Evolutionary conservation across 2,797 vertebrate species (phyloP), one percentile per base, ranked within the genome.

Genomic region (Tragopan temminckii): DNA sequence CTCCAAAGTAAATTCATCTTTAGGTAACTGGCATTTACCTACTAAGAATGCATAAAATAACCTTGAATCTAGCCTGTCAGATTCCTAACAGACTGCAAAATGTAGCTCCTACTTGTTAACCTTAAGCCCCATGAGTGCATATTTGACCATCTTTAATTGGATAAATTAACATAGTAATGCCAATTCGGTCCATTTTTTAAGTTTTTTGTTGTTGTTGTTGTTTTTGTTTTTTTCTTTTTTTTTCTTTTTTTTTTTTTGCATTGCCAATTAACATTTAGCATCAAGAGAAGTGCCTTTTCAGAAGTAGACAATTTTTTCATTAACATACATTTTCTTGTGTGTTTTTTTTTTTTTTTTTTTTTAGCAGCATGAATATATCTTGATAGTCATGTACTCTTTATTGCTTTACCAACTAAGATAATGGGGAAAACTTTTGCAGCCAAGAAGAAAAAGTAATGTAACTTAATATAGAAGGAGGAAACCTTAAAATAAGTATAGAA

Each of bases 111-210:
- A 70, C 20, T 24, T 88, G 27, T 52, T 88, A 78, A 90, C n/a
- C 45, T 8, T 35, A 46, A 58, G 35, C 10, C n/a, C 38, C 8
- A 0, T 45, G 52, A 83, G 46, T 80, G 10, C 10, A 72, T 63
- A 80, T 81, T 81, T 80, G 21, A 29, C 55, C 8, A 62, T 38
- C 80, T 89, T 82, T 69, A 85, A 38, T 59, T 71, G 29, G 5
- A 50, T 61, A 81, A 81, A 96, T 94, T 88, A 93, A 53, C 61
- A 81, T 18, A 87, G 11, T 25, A 80, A 42, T 31, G 13, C 9
- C 38, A 87, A 53, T 8, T 81, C 29, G 27, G 43, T 58, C 36
- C 62, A 7, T 35, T 80, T 80, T 90, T 78, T 75, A 63, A 45
- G 1, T n/a, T n/a, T n/a, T n/a, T n/a, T n/a, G n/a, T n/a, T n/a